Conservation (phyloP, 1,140 invertebrate species). For the Orius insidiosus region DNA sequence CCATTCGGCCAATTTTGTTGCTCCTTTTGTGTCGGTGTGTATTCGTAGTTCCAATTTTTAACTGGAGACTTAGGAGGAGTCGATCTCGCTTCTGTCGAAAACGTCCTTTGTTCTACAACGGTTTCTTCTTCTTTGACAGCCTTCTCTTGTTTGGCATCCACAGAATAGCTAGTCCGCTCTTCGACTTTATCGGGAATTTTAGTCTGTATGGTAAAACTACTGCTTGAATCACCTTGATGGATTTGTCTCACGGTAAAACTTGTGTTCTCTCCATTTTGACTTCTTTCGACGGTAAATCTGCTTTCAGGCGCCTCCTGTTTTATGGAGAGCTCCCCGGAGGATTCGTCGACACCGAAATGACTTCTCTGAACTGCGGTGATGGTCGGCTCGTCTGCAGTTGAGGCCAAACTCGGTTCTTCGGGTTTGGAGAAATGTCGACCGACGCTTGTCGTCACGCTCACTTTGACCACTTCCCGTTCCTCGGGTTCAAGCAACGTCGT, state of each 20-base stretch:
- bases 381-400: slow-evolving; percentile 25
- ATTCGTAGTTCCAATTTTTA: no score
- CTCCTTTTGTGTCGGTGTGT: neutral
- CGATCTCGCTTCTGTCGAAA: no score
- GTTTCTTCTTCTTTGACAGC: slow-evolving; percentile 2
- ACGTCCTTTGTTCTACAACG: neutral
- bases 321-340: slow-evolving; percentile 21
- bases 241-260: slow-evolving; percentile 7
- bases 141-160: slow-evolving; percentile 2
- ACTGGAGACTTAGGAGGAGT: neutral
- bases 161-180: slow-evolving; percentile 3
- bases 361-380: slow-evolving; percentile 33
- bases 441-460: no score
- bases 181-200: neutral
- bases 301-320: neutral
- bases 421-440: no score
- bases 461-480: no score
- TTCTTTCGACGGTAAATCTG: neutral
- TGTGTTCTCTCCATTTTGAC: slow-evolving; percentile 9
- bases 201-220: slow-evolving; percentile 6
- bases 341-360: slow-evolving; percentile 36
- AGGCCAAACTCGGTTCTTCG: no score
- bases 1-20: neutral
- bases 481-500: no score
- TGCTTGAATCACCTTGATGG: neutral